Evolutionary conservation across 1,140 invertebrate species (phyloP), one percentile per base, ranked within the genome.

Genomic region (Reticulitermes speratus): DNA sequence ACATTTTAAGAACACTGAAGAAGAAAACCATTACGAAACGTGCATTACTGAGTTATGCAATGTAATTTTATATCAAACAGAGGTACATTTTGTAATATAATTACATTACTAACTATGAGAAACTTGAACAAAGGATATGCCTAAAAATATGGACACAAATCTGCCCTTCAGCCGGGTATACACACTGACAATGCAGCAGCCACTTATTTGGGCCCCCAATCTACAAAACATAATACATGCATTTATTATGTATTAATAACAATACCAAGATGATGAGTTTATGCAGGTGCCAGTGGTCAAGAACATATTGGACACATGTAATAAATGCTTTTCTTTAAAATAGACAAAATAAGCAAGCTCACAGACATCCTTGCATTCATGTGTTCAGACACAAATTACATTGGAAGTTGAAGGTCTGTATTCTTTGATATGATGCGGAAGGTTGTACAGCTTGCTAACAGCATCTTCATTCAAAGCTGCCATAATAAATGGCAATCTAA

Each of bases 371-470:
- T 30, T 2, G 25, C 65, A 75, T 75, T 75, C 65, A n/a, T 75
- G 30, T 75, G 65, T 75, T 75, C 65, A 75, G 65, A 75, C 65
- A 8, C 5, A 30, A n/a, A 75, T 75, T 75, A 30, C 65, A 75
- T 30, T 8, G 65, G 65, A 75, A 75, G 65, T 75, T 75, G 14
- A 75, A 75, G 65, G 65, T 75, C 65, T 30, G n/a, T 75, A 75
- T 75, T 75, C n/a, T 84, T 52, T 84, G 83, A 84, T 84, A 84
- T 84, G 83, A 84, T 84, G 83, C 48, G 19, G 83, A 84, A 84
- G 83, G 83, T 84, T 84, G 44, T 45, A 84, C 83, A 55, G 48
- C 83, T 52, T 30, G 52, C 83, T 84, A 84, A 52, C 48, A 84
- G 25, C 83, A 52, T 59, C 45, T 55, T 45, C 65, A 52, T 23